phyloP scores from a whole-genome alignment of 2,797 vertebrate genomes.

The Hirundo rustica region DNA sequence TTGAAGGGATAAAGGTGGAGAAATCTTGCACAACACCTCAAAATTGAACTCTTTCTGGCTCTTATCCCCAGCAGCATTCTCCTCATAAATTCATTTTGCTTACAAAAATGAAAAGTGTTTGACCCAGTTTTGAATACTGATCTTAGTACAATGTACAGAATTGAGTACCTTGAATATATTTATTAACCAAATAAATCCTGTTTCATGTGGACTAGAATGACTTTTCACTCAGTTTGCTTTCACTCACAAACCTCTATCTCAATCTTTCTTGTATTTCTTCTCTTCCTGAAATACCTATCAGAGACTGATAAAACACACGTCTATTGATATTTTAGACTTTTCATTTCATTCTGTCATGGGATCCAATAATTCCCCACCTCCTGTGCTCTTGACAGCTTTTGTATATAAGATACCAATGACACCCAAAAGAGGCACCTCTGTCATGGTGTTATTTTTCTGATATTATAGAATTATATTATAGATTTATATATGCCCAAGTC shows the following conservation, averaged over 20 bases:
- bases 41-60: background rate
- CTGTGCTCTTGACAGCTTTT: background rate
- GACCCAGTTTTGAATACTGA: background rate
- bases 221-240: background rate
- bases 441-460: background rate
- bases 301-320: background rate
- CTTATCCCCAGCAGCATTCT: background rate
- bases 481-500: background rate
- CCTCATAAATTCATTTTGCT: background rate
- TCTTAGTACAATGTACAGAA: background rate
- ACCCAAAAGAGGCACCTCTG: background rate
- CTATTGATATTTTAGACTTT: background rate
- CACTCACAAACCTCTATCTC: background rate
- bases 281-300: background rate
- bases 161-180: background rate
- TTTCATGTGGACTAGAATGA: background rate
- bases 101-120: background rate
- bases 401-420: background rate
- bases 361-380: background rate
- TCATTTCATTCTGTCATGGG: background rate
- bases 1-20: background rate
- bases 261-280: background rate
- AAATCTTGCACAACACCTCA: background rate
- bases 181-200: background rate
- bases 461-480: background rate